Conservation (phyloP, 2,888 invertebrate genomes). For the Melipona bicolor region DNA sequence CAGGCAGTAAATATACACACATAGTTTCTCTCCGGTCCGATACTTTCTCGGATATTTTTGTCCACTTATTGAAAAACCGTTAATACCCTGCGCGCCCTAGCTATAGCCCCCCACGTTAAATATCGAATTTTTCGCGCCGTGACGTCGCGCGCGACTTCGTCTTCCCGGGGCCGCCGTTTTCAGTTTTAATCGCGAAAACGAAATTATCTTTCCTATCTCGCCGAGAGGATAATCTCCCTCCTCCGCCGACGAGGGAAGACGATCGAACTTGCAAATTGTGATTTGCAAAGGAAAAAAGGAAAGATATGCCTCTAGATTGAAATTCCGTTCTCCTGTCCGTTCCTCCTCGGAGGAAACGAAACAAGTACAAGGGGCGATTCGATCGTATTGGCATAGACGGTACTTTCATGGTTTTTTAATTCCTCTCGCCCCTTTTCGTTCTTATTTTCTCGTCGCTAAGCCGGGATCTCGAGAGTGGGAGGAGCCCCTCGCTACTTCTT, state of each 20-base stretch:
- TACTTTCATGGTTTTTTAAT: constrained; percentile 53
- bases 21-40: constrained; percentile 1
- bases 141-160: background rate
- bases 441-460: constrained; percentile 23
- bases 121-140: constrained; percentile 29
- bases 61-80: constrained; percentile 37
- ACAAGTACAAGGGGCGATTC: constrained; percentile 17
- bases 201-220: constrained; percentile 15
- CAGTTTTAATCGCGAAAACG: constrained; percentile 37
- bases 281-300: background rate
- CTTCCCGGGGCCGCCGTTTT: background rate
- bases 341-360: background rate
- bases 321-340: constrained; percentile 7
- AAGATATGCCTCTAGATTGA: constrained; percentile 17
- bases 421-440: constrained; percentile 31
- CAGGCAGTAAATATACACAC: background rate
- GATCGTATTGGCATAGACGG: constrained; percentile 37
- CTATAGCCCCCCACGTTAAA: constrained; percentile 9
- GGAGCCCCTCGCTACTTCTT: constrained; percentile 19
- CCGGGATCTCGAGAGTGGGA: constrained; percentile 8
- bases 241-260: background rate
- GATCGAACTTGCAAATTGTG: constrained; percentile 30
- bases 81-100: background rate
- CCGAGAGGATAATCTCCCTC: constrained; percentile 26
- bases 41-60: constrained; percentile 35